A percentile compares a stretch with the other conserved stretches of the same genome.
Conservation (phyloP, 1,140 invertebrate genomes). For the Zaprionus camerounensis region DNA sequence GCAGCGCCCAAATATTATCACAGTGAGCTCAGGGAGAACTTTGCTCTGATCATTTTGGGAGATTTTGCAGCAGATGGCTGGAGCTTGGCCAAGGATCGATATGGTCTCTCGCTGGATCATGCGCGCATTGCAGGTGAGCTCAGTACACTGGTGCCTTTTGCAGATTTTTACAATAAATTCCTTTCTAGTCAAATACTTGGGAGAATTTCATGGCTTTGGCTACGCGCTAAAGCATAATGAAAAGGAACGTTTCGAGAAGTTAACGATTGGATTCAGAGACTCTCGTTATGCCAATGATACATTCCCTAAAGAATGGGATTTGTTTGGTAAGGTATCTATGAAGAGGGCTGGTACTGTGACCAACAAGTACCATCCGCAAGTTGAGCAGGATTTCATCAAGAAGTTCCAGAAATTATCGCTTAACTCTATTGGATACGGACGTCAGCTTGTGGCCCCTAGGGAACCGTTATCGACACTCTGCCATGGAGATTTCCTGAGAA, state of each 20-base stretch:
- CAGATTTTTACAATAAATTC: background rate
- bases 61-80: constrained; percentile 65
- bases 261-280: constrained; percentile 56
- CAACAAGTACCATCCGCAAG: constrained; percentile 45
- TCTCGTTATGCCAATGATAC: constrained; percentile 55
- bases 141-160: no score
- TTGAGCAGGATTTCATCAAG: constrained; percentile 63
- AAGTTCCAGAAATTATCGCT: constrained; percentile 38
- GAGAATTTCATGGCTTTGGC: constrained; percentile 71
- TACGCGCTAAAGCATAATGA: constrained; percentile 65
- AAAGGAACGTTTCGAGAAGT: constrained; percentile 4
- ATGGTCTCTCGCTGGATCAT: constrained; percentile 52
- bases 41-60: constrained; percentile 57
- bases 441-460: constrained; percentile 53
- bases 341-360: constrained; percentile 37
- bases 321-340: constrained; percentile 4
- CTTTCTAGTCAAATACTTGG: constrained; percentile 56
- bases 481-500: constrained; percentile 79
- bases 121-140: constrained; percentile 48
- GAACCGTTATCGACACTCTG: constrained; percentile 74
- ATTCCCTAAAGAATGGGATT: constrained; percentile 30
- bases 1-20: constrained; percentile 68
- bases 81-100: constrained; percentile 61
- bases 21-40: constrained; percentile 53
- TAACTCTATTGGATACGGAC: constrained; percentile 41